Base-by-base conservation (phyloP, 2,888 invertebrate species). In the Arrhopalites spinosus region DNA sequence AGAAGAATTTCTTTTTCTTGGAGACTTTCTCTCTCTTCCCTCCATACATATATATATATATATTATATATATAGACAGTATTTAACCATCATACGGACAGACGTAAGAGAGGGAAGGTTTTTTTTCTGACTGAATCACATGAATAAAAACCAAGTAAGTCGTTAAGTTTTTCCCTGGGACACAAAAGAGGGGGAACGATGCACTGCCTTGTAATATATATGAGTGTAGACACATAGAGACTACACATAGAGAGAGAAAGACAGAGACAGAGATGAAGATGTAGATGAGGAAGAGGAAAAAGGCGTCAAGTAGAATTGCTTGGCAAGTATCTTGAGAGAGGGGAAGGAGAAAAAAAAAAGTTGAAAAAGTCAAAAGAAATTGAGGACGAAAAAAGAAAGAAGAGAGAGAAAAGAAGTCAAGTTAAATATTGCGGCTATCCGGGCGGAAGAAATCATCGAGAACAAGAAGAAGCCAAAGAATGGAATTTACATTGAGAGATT, bases 301-400 rank as follows among this genome's bases (percentile, higher is more conserved):
- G 59, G 59, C 59, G 59, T 59, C 59, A 59, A 59, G 25, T 59
- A 59, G 25, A 59, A 59, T 59, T 59, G 59, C 23, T 27, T 59
- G 59, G 17, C 17, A 23, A 27, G 59, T 25, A 15, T n/a, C 50
- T 50, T 3, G 59, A 59, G 25, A 59, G 59, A 56, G 53, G 2
- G 53, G 15, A 56, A 13, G 53, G 53, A 53, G 47, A 47, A n/a
- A 29, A 71, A 71, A 59, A 36, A 63, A 59, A 73, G 63, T 63
- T 73, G 73, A 73, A 61, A 73, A 73, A 73, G 61, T 61, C 45
- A 73, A 69, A 45, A 63, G 71, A 66, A 56, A 64, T 66, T 67
- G 59, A 56, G 56, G 66, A 15, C 27, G 50, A 27, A 66, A 13
- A 11, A 50, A 27, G 23, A n/a, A 67, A 15, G n/a, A 7, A 3